Evolutionary conservation across 2,113 vertebrate genomes (phyloP).

Genomic region (Alosa alosa): DNA sequence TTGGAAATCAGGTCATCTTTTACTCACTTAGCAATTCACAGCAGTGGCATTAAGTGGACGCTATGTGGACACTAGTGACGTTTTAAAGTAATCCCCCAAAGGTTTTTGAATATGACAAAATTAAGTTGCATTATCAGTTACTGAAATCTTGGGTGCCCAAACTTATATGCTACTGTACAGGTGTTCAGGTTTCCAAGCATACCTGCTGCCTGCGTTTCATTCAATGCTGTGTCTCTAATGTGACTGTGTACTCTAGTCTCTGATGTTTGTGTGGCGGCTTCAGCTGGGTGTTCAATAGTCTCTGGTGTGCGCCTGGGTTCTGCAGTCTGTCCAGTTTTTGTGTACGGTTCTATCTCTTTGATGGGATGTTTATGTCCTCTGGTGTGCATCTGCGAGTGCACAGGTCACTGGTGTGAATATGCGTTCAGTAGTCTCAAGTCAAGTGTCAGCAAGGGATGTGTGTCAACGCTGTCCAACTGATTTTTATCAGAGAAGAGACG

Average conservation of each 20-base stretch:
- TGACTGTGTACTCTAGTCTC: neutral
- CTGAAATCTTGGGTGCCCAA: no score
- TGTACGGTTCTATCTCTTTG: neutral
- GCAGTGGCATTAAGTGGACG: no score
- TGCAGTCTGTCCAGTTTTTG: neutral
- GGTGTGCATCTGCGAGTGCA: conserved; percentile 53
- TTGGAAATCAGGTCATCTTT: neutral
- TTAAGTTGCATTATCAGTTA: no score
- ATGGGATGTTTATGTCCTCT: conserved; percentile 31
- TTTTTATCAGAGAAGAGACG: neutral
- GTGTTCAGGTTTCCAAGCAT: no score
- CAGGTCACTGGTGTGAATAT: conserved; percentile 25
- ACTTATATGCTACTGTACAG: no score
- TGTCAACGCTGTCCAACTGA: neutral
- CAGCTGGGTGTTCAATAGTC: neutral
- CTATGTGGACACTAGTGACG: no score
- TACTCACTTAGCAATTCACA: no score
- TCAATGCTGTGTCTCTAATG: neutral
- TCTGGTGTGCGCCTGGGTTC: neutral
- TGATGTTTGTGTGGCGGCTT: neutral
- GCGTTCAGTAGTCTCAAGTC: neutral
- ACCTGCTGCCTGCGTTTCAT: neutral
- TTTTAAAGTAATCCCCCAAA: no score
- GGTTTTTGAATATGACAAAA: no score
- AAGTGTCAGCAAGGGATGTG: neutral